A percentile compares a stretch with the other conserved stretches of the same genome.
These are phyloP conservation scores for Pocillopora grandis DNA, from an alignment of 92 coral and sea anemone genomes.

Conservation along the genomic window DNA sequence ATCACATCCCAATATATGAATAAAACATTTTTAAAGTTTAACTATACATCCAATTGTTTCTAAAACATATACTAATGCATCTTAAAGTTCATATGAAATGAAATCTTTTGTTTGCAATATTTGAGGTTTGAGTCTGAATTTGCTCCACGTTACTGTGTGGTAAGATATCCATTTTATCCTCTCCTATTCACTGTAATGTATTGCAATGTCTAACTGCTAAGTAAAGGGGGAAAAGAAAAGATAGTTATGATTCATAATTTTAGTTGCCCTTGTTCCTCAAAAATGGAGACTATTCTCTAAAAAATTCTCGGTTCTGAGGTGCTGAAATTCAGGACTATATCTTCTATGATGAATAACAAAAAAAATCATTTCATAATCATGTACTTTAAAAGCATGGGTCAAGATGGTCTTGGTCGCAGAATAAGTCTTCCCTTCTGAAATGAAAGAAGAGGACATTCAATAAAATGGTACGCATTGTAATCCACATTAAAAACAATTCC, in stretches of 20 bases:
- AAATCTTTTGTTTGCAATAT: background rate
- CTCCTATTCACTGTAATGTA: too few species aligned
- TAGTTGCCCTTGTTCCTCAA: background rate
- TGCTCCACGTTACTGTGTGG: too few species aligned
- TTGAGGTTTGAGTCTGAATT: background rate
- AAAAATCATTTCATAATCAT: conserved; percentile 3
- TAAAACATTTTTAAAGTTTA: background rate
- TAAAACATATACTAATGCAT: background rate
- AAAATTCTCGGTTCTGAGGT: background rate
- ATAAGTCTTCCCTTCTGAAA: conserved; percentile 95
- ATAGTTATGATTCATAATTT: background rate
- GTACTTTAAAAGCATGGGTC: conserved; percentile 12
- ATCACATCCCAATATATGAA: background rate
- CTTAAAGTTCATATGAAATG: conserved; percentile 4
- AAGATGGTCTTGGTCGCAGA: conserved; percentile 83
- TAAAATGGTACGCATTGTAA: background rate
- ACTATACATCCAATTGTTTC: background rate
- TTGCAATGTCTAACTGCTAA: too few species aligned
- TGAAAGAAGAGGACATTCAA: conserved; percentile 4
- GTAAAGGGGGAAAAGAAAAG: too few species aligned
- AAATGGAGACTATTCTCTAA: background rate
- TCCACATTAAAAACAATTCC: background rate
- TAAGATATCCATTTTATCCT: background rate
- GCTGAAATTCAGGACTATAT: background rate
- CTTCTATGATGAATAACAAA: background rate